phyloP scores from a whole-genome alignment of 2,797 vertebrate species.

The Phoxinus dragarum region DNA sequence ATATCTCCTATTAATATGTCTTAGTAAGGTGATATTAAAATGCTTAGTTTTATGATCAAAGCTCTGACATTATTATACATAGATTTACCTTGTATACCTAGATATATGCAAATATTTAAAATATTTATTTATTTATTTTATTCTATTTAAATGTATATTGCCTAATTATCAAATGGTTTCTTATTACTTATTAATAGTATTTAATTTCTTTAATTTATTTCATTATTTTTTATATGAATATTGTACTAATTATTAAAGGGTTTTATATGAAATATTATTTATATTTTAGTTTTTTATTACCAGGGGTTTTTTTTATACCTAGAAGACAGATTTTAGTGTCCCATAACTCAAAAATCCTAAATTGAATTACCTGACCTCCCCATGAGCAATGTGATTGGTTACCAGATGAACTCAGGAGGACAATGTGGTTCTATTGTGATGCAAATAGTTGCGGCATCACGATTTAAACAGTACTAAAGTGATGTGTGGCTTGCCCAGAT shows the following conservation, averaged over 20 bases:
- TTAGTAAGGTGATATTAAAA: not conserved
- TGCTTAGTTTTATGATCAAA: not conserved
- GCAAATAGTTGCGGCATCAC: constrained; percentile 66
- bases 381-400: constrained; percentile 12
- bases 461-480: constrained; percentile 70
- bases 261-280: not conserved
- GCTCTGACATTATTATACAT: not conserved
- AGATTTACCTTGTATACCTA: not conserved
- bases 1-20: not conserved
- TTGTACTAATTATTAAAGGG: not conserved
- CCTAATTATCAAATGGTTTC: not conserved
- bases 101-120: not conserved
- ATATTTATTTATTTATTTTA: not conserved
- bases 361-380: constrained; percentile 17
- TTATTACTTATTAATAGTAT: not conserved
- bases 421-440: constrained; percentile 65
- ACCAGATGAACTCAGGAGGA: constrained; percentile 55
- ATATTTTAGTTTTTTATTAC: not conserved
- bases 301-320: not conserved
- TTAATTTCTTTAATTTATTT: not conserved
- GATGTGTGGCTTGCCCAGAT: constrained; percentile 61
- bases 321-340: constrained; percentile 41
- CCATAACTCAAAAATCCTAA: not conserved
- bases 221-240: not conserved
- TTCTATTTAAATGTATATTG: not conserved